Percentiles rank a stretch among this genome's conserved stretches.
These are phyloP conservation scores for Tichodroma muraria DNA, from an alignment of 2,113 vertebrate species.

Conservation along the genomic window DNA sequence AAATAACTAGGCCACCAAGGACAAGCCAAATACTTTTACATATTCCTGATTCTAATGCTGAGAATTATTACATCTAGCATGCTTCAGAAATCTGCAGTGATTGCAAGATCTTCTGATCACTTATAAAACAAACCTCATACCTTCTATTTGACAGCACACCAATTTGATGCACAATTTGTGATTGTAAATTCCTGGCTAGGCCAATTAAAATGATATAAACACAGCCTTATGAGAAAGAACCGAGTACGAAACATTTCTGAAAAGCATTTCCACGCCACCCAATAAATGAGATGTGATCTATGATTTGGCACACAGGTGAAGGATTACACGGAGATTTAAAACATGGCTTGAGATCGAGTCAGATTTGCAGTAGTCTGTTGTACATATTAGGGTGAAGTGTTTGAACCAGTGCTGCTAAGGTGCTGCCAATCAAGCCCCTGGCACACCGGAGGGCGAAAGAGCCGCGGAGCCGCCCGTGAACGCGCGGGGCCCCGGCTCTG, in stretches of 20 bases:
- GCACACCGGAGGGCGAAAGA: neutral
- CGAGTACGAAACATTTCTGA: neutral
- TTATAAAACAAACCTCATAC: neutral
- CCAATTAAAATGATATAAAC: neutral
- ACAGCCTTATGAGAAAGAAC: neutral
- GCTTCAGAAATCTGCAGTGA: neutral
- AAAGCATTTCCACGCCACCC: neutral
- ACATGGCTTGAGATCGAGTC: neutral
- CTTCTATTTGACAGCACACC: neutral
- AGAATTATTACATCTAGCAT: neutral
- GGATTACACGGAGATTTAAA: neutral
- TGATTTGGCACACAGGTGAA: neutral
- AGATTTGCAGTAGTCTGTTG: neutral
- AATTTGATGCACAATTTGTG: neutral
- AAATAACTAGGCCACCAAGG: neutral
- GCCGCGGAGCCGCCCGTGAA: fast-evolving
- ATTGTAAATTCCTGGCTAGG: neutral
- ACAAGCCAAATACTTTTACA: neutral
- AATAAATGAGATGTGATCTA: neutral
- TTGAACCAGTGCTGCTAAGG: neutral
- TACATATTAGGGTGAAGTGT: neutral
- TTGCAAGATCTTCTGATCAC: neutral
- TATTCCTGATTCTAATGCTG: neutral
- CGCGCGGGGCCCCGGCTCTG: neutral
- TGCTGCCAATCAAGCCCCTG: neutral